Percentiles rank a stretch among this genome's conserved stretches.
Evolutionary conservation across 2,797 vertebrate genomes (phyloP).

Genomic region (Pangasius djambal): DNA sequence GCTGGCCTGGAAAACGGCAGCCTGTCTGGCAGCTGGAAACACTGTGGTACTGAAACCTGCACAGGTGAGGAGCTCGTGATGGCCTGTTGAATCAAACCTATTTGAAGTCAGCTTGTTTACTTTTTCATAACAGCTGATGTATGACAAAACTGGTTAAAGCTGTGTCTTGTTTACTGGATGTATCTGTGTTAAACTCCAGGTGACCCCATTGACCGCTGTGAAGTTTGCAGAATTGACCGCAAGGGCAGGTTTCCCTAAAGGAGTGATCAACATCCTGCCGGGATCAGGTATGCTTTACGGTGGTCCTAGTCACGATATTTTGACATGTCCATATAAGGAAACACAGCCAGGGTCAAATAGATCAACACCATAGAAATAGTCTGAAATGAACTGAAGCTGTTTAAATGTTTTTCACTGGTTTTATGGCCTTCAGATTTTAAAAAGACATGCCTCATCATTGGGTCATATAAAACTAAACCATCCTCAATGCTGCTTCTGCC

Average conservation of each 20-base stretch:
- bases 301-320: too few species aligned
- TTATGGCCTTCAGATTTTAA: background rate
- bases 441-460: background rate
- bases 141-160: background rate
- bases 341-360: background rate
- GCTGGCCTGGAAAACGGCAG: conserved; percentile 86
- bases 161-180: background rate
- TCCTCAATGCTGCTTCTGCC: background rate
- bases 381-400: background rate
- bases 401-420: background rate
- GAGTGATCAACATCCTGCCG: conserved; percentile 85
- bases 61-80: conserved; percentile 70
- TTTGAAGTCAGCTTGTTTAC: background rate
- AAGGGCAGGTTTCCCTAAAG: conserved; percentile 84
- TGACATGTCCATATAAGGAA: background rate
- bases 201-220: conserved; percentile 85
- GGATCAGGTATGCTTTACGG: conserved; percentile 76
- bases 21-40: conserved; percentile 86
- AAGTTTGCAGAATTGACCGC: conserved; percentile 86
- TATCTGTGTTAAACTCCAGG: conserved; percentile 65
- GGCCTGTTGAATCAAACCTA: background rate
- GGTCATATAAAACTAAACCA: background rate
- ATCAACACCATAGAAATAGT: background rate
- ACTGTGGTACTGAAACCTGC: conserved; percentile 86
- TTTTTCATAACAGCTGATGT: background rate